Percentiles rank a stretch among this genome's conserved stretches.
Evolutionary conservation across 1,140 invertebrate genomes (phyloP).

Genomic region (Scaptodrosophila lebanonensis): DNA sequence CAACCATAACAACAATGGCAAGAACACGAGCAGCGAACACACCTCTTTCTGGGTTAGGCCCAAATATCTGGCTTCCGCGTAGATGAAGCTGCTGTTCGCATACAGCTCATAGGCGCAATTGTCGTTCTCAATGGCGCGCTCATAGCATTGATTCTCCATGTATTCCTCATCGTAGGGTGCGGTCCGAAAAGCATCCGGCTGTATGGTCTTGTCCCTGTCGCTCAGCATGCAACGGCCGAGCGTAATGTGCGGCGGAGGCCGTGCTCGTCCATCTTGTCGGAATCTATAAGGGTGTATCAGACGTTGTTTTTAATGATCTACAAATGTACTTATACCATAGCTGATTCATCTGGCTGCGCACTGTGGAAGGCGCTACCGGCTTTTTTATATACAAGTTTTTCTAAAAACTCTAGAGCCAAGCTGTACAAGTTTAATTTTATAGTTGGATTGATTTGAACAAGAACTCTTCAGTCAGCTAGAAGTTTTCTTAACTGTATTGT

Average conservation of each 20-base stretch:
- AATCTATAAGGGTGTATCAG: slow-evolving; percentile 29
- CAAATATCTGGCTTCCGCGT: slow-evolving; percentile 70
- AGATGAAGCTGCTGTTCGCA: slow-evolving; percentile 73
- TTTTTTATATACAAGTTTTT: no score
- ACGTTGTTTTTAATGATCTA: no score
- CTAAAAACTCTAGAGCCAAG: no score
- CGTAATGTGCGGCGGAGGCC: slow-evolving; percentile 31
- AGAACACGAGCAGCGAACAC: slow-evolving; percentile 41
- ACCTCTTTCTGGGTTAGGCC: slow-evolving; percentile 76
- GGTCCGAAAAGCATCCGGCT: slow-evolving; percentile 81
- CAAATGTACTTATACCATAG: no score
- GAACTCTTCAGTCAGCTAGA: no score
- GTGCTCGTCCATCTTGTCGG: slow-evolving; percentile 20
- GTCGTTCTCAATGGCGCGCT: slow-evolving; percentile 57
- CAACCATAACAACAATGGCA: slow-evolving; percentile 52
- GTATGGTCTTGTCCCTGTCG: slow-evolving; percentile 80
- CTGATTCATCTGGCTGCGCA: no score
- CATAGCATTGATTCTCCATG: slow-evolving; percentile 82
- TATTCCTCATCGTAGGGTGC: slow-evolving; percentile 82
- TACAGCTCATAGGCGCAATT: slow-evolving; percentile 73
- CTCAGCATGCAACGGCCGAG: slow-evolving; percentile 80
- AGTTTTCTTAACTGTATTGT: no score
- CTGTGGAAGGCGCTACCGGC: no score
- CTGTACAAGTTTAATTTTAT: no score
- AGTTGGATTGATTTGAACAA: no score